A percentile compares a stretch with the other conserved stretches of the same genome.
These are phyloP conservation scores for Podarcis siculus DNA, from an alignment of 2,797 vertebrate genomes.

Conservation along the genomic window DNA sequence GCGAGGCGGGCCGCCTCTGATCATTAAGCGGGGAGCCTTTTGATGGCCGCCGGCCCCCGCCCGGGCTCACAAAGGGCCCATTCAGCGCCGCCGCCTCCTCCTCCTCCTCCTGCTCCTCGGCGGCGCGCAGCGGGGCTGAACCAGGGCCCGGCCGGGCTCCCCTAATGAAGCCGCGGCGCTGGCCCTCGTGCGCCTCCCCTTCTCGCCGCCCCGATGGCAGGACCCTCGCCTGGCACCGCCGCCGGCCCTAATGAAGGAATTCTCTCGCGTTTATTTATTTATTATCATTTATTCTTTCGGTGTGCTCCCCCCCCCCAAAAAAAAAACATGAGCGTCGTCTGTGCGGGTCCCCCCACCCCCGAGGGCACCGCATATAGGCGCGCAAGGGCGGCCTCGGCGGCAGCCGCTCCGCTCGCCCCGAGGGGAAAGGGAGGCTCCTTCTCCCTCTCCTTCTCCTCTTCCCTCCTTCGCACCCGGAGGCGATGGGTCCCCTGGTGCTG, in stretches of 20 bases:
- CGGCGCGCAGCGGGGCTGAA: background rate
- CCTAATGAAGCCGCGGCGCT: background rate
- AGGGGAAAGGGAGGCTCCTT: background rate
- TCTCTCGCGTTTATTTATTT: too few relatives aligned
- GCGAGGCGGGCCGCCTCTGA: background rate
- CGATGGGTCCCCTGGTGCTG: background rate
- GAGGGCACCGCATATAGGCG: slow-evolving; percentile 83
- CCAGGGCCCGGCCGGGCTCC: background rate
- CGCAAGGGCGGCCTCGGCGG: slow-evolving; percentile 66
- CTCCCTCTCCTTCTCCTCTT: too few relatives aligned
- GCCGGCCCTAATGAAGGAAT: slow-evolving; percentile 86
- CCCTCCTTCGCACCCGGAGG: background rate
- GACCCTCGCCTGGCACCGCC: slow-evolving; percentile 87
- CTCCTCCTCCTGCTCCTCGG: background rate
- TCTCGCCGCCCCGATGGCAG: slow-evolving; percentile 32
- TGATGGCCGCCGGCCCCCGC: background rate
- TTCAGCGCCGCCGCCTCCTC: background rate
- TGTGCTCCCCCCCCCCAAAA: slow-evolving; percentile 74
- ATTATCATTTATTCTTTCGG: slow-evolving; percentile 73
- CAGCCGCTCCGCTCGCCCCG: background rate
- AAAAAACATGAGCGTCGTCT: slow-evolving; percentile 73
- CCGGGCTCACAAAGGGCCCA: background rate
- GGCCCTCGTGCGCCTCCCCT: background rate
- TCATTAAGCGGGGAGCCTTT: background rate
- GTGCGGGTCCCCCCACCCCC: slow-evolving; percentile 57